Base-by-base conservation (phyloP, 2,113 vertebrate genomes). In the Cinclus cinclus region DNA sequence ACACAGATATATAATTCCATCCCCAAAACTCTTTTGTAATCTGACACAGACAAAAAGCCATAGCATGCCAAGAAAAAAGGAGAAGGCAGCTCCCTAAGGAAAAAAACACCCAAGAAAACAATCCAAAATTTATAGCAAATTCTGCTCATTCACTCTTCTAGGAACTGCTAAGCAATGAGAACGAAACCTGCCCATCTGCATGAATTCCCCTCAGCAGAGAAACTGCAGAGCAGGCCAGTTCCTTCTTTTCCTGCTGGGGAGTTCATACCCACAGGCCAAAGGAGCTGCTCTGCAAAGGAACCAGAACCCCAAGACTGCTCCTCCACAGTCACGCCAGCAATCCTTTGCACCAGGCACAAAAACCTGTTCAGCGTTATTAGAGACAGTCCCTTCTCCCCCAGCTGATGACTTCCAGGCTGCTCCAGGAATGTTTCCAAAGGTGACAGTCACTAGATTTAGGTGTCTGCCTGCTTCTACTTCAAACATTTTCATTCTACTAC, bases 211-310 rank as follows among this genome's bases (percentile, higher is more conserved):
- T 27, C 67, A 62, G 67, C 30, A 80, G 25, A 60, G 13, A 41
- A 81, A 55, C 44, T 0, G 0, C 7, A 52, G 24, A 13, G 7
- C 49, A 59, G 28, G 59, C 56, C 2, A 22, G 56, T 24, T 69
- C 16, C 35, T 37, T 37, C 35, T 37, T 17, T 47, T 53, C 19
- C 64, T 28, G 21, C 62, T 52, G 12, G 5, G 27, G 37, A 81
- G 30, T 10, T 74, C 27, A 15, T 8, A 37, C 2, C 21, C 18
- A 35, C 46, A 9, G 7, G 59, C 31, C 39, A 47, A 11, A 3
- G 28, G 49, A 91, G 24, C 76, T 63, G 30, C 74, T 55, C 67
- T 21, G 63, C 41, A 49, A 46, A 44, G 70, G 16, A 85, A 9
- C 59, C 70, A 59, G 5, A 37, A 79, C 10, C n/a, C 46, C 7